Percentiles rank a stretch among this genome's conserved stretches.
Evolutionary conservation across 2,797 vertebrate species (phyloP).

Genomic region (Leptoclinus maculatus): DNA sequence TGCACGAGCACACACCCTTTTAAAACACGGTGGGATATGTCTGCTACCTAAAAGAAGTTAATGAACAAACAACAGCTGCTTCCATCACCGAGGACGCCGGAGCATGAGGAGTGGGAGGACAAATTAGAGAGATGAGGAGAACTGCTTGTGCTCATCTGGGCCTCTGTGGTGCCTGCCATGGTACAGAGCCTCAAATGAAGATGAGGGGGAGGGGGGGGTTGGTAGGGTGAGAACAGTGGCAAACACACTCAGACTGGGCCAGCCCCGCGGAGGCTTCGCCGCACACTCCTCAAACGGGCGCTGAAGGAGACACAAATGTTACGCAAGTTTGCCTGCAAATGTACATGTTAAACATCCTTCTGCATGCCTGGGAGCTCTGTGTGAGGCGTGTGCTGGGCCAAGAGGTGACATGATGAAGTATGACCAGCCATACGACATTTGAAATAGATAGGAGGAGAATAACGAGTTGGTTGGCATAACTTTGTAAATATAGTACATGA

Average conservation of each 20-base stretch:
- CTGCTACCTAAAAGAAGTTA: slow-evolving; percentile 54
- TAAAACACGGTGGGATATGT: slow-evolving; percentile 29
- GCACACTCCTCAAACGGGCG: slow-evolving; percentile 35
- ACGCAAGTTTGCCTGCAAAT: slow-evolving; percentile 46
- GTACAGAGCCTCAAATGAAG: slow-evolving; percentile 47
- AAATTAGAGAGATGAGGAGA: slow-evolving; percentile 41
- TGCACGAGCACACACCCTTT: background rate
- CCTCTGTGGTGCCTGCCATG: slow-evolving; percentile 40
- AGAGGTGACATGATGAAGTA: slow-evolving; percentile 9
- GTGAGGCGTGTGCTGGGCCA: slow-evolving; percentile 16
- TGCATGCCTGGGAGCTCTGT: slow-evolving; percentile 13
- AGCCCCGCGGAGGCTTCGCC: slow-evolving; percentile 44
- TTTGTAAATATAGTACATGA: slow-evolving; percentile 6
- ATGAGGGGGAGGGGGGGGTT: slow-evolving; percentile 23
- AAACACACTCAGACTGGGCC: slow-evolving; percentile 55
- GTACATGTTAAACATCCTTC: slow-evolving; percentile 42
- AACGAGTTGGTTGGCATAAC: slow-evolving; percentile 10
- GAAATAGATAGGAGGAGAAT: slow-evolving; percentile 15
- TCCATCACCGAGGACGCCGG: slow-evolving; percentile 49
- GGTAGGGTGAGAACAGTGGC: slow-evolving; percentile 40
- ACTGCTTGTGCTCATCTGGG: slow-evolving; percentile 48
- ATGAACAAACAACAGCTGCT: slow-evolving; percentile 77
- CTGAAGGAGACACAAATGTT: slow-evolving; percentile 54
- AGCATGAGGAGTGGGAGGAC: slow-evolving; percentile 50
- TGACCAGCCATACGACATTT: background rate